phyloP scores from a whole-genome alignment of 2,888 invertebrate species.

The Trichacis sp. region DNA sequence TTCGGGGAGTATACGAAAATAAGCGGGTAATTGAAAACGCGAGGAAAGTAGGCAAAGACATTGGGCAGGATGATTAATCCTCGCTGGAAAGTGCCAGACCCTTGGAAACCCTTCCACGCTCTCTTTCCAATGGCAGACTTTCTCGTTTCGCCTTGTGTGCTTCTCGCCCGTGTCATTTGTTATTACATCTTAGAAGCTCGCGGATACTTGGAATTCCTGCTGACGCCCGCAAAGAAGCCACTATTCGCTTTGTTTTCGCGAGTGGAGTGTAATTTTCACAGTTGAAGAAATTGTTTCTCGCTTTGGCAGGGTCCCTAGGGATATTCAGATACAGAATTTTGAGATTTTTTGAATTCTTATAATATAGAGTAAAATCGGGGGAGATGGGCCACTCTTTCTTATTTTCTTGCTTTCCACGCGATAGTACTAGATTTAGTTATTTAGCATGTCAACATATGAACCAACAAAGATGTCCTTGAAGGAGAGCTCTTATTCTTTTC shows the following conservation, averaged over 20 bases:
- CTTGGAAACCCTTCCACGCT: slow-evolving; percentile 49
- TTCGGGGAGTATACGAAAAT: slow-evolving; percentile 38
- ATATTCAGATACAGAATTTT: no score
- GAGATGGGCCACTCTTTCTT: no score
- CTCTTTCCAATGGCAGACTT: slow-evolving; percentile 37
- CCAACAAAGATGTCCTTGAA: no score
- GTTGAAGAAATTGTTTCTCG: no score
- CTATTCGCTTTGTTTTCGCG: neutral
- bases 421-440: no score
- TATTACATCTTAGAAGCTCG: slow-evolving; percentile 66
- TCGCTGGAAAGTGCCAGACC: slow-evolving; percentile 55
- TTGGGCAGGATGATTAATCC: slow-evolving; percentile 62
- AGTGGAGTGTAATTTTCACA: no score
- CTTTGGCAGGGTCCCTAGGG: no score
- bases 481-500: no score
- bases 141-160: slow-evolving; percentile 35
- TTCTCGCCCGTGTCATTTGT: slow-evolving; percentile 60
- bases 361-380: no score
- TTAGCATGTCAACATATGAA: no score
- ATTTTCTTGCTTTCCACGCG: no score
- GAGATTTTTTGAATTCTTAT: no score
- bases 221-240: slow-evolving; percentile 56
- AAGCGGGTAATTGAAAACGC: slow-evolving; percentile 60
- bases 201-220: slow-evolving; percentile 66
- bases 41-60: slow-evolving; percentile 57